Evolutionary conservation across 2,888 invertebrate species (phyloP), one percentile per base, ranked within the genome.

Genomic region (Bhutanitis thaidina): DNA sequence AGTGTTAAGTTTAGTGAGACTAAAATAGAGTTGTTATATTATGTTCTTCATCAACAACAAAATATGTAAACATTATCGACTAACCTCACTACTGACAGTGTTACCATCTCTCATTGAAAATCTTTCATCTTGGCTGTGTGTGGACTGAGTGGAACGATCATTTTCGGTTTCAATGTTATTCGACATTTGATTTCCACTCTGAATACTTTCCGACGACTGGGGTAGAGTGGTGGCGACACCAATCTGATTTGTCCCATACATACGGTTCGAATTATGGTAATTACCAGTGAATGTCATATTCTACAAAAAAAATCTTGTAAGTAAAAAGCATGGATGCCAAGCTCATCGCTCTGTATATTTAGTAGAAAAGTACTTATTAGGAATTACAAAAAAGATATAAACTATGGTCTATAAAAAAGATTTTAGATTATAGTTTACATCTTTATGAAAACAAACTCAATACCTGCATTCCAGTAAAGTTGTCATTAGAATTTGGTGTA

Each of bases 181-280:
- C 27, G 70, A 65, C 49, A 71, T 56, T 37, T 66, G 69, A 36
- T 71, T 75, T 13, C 69, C 71, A 0, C 60, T 60, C 52, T 76
- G 74, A 43, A 74, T 34, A 8, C 66, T 58, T 20, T 85, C 86
- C 1, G 77, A 57, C 0, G 78, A 62, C 39, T 90, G 90, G 0
- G 84, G 86, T 52, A 90, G 58, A 0, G 90, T 90, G 0, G 90
- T 90, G 5, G 90, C 90, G 0, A 90, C 90, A 1, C 90, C 90
- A 44, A 90, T 82, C 59, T 89, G 90, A 55, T 90, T 90, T 1
- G 90, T 80, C 0, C 82, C 84, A 55, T 79, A 89, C 77, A 86
- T 80, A 12, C 89, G 71, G 44, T 77, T 80, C 1, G 77, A 63
- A 49, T 79, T 74, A 39, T 78, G 77, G 50, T 81, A 82, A 55